Evolutionary conservation across 2,888 invertebrate genomes (phyloP).

Genomic region (Prostheceraeus crozeri): DNA sequence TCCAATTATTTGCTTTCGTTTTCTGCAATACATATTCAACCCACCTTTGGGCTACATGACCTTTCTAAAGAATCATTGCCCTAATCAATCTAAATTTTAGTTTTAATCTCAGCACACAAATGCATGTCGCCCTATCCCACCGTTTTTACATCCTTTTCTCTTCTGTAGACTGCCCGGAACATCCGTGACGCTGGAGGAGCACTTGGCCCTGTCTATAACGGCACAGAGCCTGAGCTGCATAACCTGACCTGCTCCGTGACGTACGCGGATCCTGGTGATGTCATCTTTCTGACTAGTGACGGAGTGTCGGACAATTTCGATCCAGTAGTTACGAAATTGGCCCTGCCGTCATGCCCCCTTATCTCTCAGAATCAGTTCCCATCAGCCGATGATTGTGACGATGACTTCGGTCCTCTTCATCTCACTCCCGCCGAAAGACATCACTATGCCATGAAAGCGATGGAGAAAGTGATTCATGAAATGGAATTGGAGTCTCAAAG

Average conservation of each 20-base stretch:
- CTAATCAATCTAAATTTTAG: too few species aligned
- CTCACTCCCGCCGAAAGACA: slow-evolving; percentile 62
- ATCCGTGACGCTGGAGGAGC: slow-evolving; percentile 82
- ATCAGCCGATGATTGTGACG: too few species aligned
- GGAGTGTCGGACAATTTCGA: slow-evolving; percentile 83
- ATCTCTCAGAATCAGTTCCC: neutral
- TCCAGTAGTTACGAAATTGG: slow-evolving; percentile 80
- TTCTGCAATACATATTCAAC: too few species aligned
- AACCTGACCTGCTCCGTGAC: slow-evolving; percentile 78
- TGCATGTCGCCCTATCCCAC: too few species aligned
- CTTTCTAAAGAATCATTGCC: too few species aligned
- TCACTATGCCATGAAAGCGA: slow-evolving; percentile 68
- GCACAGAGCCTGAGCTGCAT: slow-evolving; percentile 70
- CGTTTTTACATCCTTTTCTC: too few species aligned
- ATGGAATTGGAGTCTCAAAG: slow-evolving; percentile 54
- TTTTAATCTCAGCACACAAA: too few species aligned
- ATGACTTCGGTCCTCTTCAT: slow-evolving; percentile 27
- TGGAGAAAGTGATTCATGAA: slow-evolving; percentile 55
- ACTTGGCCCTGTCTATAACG: slow-evolving; percentile 75
- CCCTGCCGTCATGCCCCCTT: slow-evolving; percentile 55
- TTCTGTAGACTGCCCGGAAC: slow-evolving; percentile 60
- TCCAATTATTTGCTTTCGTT: too few species aligned
- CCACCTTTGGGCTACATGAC: too few species aligned
- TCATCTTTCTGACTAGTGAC: slow-evolving; percentile 78
- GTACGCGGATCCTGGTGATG: slow-evolving; percentile 69